phyloP scores from a whole-genome alignment of 1,140 invertebrate species.

The Hylyphantes graminicola region DNA sequence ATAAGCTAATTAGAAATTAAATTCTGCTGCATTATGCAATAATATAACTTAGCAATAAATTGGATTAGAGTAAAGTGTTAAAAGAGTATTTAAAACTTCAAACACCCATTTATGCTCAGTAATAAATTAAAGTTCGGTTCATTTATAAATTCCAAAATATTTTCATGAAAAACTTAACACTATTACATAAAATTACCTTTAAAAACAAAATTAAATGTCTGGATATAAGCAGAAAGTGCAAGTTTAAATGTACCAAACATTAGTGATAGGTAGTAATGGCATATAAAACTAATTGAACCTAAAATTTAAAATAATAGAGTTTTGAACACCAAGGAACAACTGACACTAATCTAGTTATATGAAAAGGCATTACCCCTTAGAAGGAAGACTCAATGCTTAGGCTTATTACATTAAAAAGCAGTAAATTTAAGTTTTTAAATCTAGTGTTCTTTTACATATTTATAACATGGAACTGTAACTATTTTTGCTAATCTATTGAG shows the following conservation, averaged over 20 bases:
- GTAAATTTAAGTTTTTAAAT: conserved; percentile 30
- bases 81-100: no score
- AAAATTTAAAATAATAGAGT: conserved; percentile 45
- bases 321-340: conserved; percentile 47
- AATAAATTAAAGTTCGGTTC: no score
- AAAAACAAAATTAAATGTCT: not conserved
- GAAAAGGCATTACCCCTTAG: conserved; percentile 35
- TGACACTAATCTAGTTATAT: conserved; percentile 48
- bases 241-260: conserved; percentile 12
- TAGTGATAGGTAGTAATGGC: conserved; percentile 17
- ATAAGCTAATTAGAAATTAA: no score
- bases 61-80: no score
- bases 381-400: conserved; percentile 55
- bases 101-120: no score
- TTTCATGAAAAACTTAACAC: no score
- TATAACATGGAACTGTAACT: conserved; percentile 25
- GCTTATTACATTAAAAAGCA: conserved; percentile 38
- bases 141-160: no score
- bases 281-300: conserved; percentile 22
- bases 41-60: no score
- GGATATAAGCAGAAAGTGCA: conserved; percentile 20
- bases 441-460: conserved; percentile 18
- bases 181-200: no score
- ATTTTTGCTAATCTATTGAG: conserved; percentile 45
- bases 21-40: no score